These are phyloP conservation scores for Etia nguti DNA, from an alignment of 2,113 vertebrate genomes.

Conservation along the genomic window DNA sequence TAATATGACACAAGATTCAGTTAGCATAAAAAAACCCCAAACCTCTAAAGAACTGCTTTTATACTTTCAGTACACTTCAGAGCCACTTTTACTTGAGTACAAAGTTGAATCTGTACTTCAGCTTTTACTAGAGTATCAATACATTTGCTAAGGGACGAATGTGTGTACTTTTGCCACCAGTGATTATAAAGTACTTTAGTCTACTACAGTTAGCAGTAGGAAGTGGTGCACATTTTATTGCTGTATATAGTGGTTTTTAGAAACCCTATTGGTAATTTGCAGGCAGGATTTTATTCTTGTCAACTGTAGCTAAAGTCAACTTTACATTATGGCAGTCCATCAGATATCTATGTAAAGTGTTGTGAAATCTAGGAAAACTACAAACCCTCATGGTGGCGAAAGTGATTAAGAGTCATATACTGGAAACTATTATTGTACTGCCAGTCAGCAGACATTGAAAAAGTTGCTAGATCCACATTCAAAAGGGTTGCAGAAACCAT, in stretches of 20 bases:
- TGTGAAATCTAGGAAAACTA: not conserved
- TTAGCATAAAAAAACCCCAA: accelerated
- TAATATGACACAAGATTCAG: accelerated
- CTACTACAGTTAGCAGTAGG: not conserved
- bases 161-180: not conserved
- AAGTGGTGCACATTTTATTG: not conserved
- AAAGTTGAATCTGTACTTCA: not conserved
- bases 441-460: not conserved
- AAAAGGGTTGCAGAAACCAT: not conserved
- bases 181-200: not conserved
- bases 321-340: not conserved
- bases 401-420: not conserved
- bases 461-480: not conserved
- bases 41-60: not conserved
- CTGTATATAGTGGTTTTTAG: not conserved
- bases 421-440: not conserved
- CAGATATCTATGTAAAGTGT: not conserved
- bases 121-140: not conserved
- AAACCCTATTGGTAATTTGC: not conserved
- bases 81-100: not conserved
- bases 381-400: not conserved
- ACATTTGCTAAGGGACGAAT: not conserved
- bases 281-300: not conserved
- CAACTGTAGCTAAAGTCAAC: not conserved
- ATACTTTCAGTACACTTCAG: not conserved